These are phyloP conservation scores for Triplophysa bombifrons DNA, from an alignment of 2,797 vertebrate genomes.

Conservation along the genomic window DNA sequence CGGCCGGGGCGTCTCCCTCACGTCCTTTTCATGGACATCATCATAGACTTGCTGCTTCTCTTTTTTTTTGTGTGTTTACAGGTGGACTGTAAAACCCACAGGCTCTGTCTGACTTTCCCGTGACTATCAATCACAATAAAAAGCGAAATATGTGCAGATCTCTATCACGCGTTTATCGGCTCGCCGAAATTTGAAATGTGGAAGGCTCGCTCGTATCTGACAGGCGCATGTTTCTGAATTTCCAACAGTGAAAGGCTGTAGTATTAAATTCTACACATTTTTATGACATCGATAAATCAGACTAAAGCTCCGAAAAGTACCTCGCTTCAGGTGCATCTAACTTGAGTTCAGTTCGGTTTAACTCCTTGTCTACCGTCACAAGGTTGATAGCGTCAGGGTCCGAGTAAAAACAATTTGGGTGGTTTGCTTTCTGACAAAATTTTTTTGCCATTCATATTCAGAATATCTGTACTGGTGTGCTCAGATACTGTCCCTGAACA, in stretches of 20 bases:
- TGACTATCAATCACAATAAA: constrained; percentile 46
- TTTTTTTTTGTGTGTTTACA: constrained; percentile 41
- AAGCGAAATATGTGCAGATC: constrained; percentile 38
- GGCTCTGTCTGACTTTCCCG: constrained; percentile 18
- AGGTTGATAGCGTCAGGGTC: too few relatives aligned
- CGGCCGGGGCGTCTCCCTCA: neutral
- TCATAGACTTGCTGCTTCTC: constrained; percentile 21
- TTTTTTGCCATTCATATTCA: neutral
- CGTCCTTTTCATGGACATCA: constrained; percentile 33
- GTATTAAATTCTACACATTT: constrained; percentile 43
- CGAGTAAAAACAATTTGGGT: neutral
- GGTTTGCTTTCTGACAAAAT: neutral
- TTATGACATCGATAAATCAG: constrained; percentile 44
- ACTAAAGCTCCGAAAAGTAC: constrained; percentile 38
- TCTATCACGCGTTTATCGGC: constrained; percentile 38
- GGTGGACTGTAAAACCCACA: constrained; percentile 25
- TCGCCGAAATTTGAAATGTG: constrained; percentile 46
- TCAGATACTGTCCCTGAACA: neutral
- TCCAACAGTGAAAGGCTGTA: constrained; percentile 40
- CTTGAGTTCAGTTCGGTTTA: neutral
- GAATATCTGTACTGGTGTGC: neutral
- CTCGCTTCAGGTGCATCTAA: neutral
- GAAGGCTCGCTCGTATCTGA: constrained; percentile 35
- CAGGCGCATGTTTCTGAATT: constrained; percentile 49
- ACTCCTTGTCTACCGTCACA: neutral